Conservation (phyloP, 1,140 invertebrate genomes). For the Atta cephalotes region DNA sequence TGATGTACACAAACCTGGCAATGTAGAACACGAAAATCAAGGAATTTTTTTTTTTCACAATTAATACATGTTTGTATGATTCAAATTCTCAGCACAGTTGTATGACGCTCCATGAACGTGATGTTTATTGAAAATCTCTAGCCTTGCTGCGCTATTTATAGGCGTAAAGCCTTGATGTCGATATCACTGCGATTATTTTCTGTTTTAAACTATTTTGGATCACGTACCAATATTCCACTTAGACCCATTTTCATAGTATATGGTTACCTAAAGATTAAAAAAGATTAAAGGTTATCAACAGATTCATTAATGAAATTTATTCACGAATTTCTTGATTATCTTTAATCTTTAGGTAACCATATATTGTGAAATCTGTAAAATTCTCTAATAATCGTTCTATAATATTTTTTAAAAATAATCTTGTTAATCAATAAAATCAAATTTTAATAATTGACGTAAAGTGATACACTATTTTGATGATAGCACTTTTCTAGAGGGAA, state of each 20-base stretch:
- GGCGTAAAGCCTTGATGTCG: not conserved
- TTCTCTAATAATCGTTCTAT: not conserved
- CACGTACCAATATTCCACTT: not conserved
- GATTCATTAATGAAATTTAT: no score
- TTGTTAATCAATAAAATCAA: not conserved
- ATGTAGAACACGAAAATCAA: not conserved
- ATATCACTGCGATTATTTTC: constrained; percentile 6
- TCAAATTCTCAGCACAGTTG: constrained; percentile 1
- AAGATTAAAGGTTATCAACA: no score
- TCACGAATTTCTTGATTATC: no score
- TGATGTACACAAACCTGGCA: not conserved
- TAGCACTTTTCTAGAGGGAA: not conserved
- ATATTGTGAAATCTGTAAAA: not conserved
- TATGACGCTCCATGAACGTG: not conserved
- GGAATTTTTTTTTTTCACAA: not conserved
- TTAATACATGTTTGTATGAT: not conserved
- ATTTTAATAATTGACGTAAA: constrained; percentile 1
- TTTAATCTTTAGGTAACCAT: no score
- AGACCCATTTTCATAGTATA: no score
- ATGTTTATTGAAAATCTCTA: not conserved
- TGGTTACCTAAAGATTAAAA: no score
- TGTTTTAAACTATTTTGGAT: not conserved
- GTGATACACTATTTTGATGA: not conserved
- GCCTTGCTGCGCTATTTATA: constrained; percentile 22
- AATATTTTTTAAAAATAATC: not conserved